Conservation (phyloP, 1,140 invertebrate species). For the Apis laboriosa region DNA sequence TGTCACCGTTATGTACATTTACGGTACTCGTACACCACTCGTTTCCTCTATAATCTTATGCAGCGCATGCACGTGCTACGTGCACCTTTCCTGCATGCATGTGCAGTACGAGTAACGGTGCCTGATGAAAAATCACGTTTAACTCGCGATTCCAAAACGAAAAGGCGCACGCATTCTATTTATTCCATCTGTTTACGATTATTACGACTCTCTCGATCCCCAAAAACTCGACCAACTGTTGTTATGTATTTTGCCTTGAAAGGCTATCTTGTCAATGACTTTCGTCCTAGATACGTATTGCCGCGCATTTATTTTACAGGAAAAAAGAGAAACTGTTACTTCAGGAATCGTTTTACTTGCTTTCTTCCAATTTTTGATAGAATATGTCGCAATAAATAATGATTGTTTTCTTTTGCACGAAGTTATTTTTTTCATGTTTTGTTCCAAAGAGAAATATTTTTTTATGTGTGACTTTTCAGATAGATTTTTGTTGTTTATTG, state of each 20-base stretch:
- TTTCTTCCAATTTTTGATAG: not conserved
- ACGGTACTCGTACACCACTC: slow-evolving; percentile 14
- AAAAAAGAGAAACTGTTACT: slow-evolving; percentile 7
- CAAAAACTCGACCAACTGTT: not conserved
- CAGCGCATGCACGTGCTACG: slow-evolving; percentile 41
- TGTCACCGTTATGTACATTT: slow-evolving; percentile 29
- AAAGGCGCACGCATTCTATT: not conserved
- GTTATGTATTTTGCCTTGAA: not conserved
- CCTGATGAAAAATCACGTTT: slow-evolving; percentile 23
- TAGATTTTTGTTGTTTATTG: not conserved
- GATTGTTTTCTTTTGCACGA: not conserved
- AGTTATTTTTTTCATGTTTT: not conserved
- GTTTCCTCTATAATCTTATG: slow-evolving; percentile 43
- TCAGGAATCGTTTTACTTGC: not conserved
- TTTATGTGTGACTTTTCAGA: not conserved
- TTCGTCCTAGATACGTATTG: slow-evolving; percentile 44
- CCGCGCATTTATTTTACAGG: not conserved
- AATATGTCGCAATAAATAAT: too few species aligned
- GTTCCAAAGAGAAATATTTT: not conserved
- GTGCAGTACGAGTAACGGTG: slow-evolving; percentile 51
- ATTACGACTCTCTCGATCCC: slow-evolving; percentile 17
- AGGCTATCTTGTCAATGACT: slow-evolving; percentile 37
- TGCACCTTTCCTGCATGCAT: slow-evolving; percentile 21
- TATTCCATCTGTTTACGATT: slow-evolving; percentile 22
- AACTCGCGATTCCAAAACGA: slow-evolving; percentile 21